Evolutionary conservation across 2,888 invertebrate genomes (phyloP).

Genomic region (Limnephilus auricula): DNA sequence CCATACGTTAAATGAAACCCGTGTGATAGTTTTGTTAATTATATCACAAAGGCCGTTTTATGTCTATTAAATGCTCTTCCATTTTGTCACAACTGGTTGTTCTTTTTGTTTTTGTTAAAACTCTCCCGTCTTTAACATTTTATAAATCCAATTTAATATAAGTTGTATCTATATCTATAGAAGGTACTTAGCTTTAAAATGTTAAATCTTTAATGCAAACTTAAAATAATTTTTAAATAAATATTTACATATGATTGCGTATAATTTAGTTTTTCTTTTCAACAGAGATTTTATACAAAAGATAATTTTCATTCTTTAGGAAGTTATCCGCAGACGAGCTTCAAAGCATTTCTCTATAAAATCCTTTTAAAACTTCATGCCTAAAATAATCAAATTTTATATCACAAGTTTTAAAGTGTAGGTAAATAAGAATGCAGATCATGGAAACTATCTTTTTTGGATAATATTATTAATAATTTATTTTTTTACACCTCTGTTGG

Average conservation of each 20-base stretch:
- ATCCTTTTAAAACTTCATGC: constrained; percentile 32
- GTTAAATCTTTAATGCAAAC: constrained; percentile 60
- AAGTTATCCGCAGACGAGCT: constrained; percentile 24
- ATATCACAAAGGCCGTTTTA: constrained; percentile 36
- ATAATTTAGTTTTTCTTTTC: constrained; percentile 57
- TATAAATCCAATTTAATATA: constrained; percentile 58
- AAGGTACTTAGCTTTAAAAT: constrained; percentile 66
- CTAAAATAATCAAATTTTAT: constrained; percentile 53
- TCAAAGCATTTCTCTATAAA: constrained; percentile 22
- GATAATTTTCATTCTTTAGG: constrained; percentile 11
- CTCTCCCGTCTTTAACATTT: constrained; percentile 36
- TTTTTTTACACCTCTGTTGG: constrained; percentile 38
- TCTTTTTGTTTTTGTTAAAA: constrained; percentile 46
- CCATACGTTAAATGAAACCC: constrained; percentile 9
- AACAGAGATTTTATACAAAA: constrained; percentile 35
- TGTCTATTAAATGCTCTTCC: constrained; percentile 52
- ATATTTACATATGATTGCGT: constrained; percentile 65
- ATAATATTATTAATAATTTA: constrained; percentile 2
- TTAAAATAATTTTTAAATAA: constrained; percentile 64
- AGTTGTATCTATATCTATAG: constrained; percentile 61
- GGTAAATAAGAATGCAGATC: constrained; percentile 59
- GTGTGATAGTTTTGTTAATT: not conserved
- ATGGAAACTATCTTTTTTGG: constrained; percentile 16
- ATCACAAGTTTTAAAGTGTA: constrained; percentile 60
- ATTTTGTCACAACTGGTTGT: constrained; percentile 50